phyloP scores from a whole-genome alignment of 2,113 vertebrate genomes.

The Oryzias javanicus region DNA sequence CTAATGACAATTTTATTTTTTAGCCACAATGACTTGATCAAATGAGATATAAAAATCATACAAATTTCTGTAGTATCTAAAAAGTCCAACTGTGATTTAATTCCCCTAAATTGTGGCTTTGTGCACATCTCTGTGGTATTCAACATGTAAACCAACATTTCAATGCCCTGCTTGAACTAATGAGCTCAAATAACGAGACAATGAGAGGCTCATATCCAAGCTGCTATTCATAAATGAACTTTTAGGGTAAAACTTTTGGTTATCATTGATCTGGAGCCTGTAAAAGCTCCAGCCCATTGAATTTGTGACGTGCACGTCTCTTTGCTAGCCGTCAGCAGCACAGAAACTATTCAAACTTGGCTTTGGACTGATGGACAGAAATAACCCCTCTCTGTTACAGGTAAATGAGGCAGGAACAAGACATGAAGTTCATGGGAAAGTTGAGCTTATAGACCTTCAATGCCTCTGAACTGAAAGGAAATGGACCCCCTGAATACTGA shows the following conservation, averaged over 20 bases:
- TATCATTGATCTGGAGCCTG: slow-evolving; percentile 28
- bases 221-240: neutral
- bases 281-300: slow-evolving; percentile 7
- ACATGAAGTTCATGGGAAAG: slow-evolving; percentile 61
- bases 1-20: too few relatives aligned
- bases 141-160: neutral
- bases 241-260: neutral
- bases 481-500: neutral
- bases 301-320: slow-evolving; percentile 26
- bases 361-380: slow-evolving; percentile 47
- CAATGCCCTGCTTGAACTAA: neutral
- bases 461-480: slow-evolving; percentile 20
- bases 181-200: neutral
- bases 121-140: neutral
- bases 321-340: slow-evolving; percentile 1
- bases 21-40: too few relatives aligned
- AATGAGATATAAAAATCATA: neutral
- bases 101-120: neutral
- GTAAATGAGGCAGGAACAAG: slow-evolving; percentile 64
- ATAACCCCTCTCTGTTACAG: slow-evolving; percentile 62
- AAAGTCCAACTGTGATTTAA: too few relatives aligned
- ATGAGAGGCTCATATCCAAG: slow-evolving; percentile 12
- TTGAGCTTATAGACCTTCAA: slow-evolving; percentile 34
- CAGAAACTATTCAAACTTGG: slow-evolving; percentile 13
- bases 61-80: too few relatives aligned